These are phyloP conservation scores for Dicrurus megarhynchus DNA, from an alignment of 2,113 vertebrate species.

Conservation along the genomic window DNA sequence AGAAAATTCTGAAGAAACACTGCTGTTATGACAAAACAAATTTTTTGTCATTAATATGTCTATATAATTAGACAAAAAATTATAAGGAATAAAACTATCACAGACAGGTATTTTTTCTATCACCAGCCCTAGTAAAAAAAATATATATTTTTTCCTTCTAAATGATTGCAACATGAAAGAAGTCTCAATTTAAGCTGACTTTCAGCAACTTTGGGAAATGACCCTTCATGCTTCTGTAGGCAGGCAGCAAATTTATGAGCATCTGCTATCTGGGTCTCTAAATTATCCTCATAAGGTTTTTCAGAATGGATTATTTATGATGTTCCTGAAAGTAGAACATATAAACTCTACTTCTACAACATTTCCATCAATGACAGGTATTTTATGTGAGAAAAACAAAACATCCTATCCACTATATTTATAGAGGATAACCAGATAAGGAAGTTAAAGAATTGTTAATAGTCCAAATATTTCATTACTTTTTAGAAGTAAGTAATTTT, in stretches of 20 bases:
- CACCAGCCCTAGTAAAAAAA: not conserved
- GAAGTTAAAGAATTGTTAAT: not conserved
- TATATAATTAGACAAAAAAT: not conserved
- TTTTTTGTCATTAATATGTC: not conserved
- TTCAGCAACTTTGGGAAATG: not conserved
- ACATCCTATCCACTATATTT: not conserved
- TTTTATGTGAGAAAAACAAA: not conserved
- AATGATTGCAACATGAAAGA: not conserved
- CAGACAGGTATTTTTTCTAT: not conserved
- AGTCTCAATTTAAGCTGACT: not conserved
- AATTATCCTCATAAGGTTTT: not conserved
- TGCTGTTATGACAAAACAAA: not conserved
- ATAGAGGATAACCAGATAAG: not conserved
- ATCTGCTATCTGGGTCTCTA: not conserved
- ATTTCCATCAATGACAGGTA: not conserved
- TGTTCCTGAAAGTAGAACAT: not conserved
- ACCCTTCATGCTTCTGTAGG: not conserved
- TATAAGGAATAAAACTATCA: not conserved
- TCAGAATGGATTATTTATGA: not conserved
- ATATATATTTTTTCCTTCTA: not conserved
- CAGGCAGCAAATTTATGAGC: not conserved
- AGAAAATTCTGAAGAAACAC: not conserved
- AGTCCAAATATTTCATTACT: not conserved
- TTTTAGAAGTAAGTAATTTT: accelerated
- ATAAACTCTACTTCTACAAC: not conserved